These are phyloP conservation scores for Sarcophaga bullata DNA, from an alignment of 1,140 invertebrate genomes.

Conservation along the genomic window DNA sequence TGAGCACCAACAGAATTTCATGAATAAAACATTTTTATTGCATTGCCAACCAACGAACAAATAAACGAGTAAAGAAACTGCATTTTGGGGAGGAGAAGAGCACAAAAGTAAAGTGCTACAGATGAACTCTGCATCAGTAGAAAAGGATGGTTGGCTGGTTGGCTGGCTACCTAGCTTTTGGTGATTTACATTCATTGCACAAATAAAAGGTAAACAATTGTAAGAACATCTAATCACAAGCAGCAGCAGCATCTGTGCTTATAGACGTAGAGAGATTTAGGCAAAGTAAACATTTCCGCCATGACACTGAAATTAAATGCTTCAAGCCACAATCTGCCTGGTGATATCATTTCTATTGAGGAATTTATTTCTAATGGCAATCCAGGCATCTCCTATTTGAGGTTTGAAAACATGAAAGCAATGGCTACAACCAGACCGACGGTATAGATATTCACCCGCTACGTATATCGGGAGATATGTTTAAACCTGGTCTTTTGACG, in stretches of 20 bases:
- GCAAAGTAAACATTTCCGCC: too few relatives aligned
- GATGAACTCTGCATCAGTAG: background rate
- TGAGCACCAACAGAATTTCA: conserved; percentile 22
- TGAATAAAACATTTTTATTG: conserved; percentile 38
- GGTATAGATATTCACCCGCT: too few relatives aligned
- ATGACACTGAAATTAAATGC: too few relatives aligned
- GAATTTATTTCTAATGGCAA: too few relatives aligned
- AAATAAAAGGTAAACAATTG: background rate
- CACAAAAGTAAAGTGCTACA: background rate
- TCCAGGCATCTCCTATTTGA: too few relatives aligned
- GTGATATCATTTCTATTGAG: too few relatives aligned
- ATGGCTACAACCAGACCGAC: too few relatives aligned
- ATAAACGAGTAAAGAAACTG: background rate
- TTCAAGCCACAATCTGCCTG: too few relatives aligned
- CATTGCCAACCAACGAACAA: background rate
- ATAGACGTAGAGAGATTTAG: background rate
- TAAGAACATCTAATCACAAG: background rate
- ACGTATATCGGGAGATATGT: too few relatives aligned
- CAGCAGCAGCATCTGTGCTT: background rate
- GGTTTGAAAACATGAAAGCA: too few relatives aligned
- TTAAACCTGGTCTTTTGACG: too few relatives aligned
- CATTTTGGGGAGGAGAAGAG: background rate
- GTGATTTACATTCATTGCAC: background rate
- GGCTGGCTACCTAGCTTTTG: background rate
- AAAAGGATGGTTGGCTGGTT: background rate